Evolutionary conservation across 2,797 vertebrate genomes (phyloP).

Genomic region (Acanthurus tractus): DNA sequence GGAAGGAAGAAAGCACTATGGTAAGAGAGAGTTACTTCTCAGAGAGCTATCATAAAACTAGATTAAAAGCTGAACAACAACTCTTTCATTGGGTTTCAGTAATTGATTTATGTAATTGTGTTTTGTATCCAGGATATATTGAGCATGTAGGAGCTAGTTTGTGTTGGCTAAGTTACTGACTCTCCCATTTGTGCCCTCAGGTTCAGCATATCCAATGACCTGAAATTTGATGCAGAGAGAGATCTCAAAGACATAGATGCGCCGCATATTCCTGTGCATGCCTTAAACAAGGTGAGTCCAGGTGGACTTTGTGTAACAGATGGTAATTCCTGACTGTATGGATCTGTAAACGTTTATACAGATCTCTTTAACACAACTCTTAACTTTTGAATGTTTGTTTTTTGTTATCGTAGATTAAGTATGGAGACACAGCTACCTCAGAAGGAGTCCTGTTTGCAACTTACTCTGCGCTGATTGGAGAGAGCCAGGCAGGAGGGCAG

Average conservation of each 20-base stretch:
- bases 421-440: constrained; percentile 98
- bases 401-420: constrained; percentile 90
- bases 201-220: constrained; percentile 99
- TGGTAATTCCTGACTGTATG: background rate
- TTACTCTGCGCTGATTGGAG: constrained; percentile 97
- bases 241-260: constrained; percentile 98
- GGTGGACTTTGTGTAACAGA: background rate
- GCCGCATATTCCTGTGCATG: constrained; percentile 91
- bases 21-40: constrained; percentile 80
- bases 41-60: background rate
- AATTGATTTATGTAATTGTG: constrained; percentile 23
- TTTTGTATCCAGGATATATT: constrained; percentile 11
- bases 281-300: constrained; percentile 94
- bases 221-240: constrained; percentile 97
- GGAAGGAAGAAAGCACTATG: constrained; percentile 96
- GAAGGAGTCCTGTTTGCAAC: constrained; percentile 98
- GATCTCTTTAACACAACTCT: background rate
- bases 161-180: constrained; percentile 33
- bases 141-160: constrained; percentile 28
- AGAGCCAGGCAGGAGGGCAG: constrained; percentile 97
- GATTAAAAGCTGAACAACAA: background rate
- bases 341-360: background rate
- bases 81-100: constrained; percentile 3
- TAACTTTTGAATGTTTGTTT: background rate
- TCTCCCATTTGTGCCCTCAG: constrained; percentile 78